These are phyloP conservation scores for Poecilia gillii DNA, from an alignment of 2,797 vertebrate genomes.

Conservation along the genomic window DNA sequence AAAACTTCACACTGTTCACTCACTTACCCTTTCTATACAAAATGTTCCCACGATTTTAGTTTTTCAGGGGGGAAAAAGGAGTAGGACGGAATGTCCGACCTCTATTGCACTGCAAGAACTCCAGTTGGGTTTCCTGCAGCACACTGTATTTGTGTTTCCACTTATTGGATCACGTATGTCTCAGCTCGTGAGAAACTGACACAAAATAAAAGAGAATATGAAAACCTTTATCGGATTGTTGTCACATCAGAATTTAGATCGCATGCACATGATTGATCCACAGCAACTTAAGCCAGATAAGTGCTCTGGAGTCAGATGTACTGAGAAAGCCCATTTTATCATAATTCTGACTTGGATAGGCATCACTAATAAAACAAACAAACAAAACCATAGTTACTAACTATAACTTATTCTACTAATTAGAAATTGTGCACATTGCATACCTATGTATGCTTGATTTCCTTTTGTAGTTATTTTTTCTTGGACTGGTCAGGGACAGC, in stretches of 20 bases:
- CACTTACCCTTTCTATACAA: not conserved
- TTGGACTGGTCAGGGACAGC: not conserved
- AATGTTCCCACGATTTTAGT: not conserved
- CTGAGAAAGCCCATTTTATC: not conserved
- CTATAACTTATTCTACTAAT: not conserved
- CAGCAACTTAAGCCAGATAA: not conserved
- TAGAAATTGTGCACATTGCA: not conserved
- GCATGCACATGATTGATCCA: conserved; percentile 1
- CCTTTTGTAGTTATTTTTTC: not conserved
- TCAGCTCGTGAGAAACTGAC: conserved; percentile 10
- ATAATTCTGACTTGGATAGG: not conserved
- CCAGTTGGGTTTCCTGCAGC: conserved; percentile 24
- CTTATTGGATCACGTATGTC: conserved; percentile 40
- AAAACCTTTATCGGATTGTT: conserved; percentile 7
- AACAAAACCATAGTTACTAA: not conserved
- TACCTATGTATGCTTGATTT: not conserved
- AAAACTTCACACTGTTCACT: conserved; percentile 1
- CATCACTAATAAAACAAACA: not conserved
- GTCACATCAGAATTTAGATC: conserved; percentile 13
- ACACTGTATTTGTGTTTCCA: conserved; percentile 5
- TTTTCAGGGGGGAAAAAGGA: not conserved
- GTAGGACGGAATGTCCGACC: not conserved
- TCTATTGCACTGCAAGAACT: not conserved
- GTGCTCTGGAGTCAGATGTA: not conserved
- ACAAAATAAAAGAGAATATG: not conserved